Evolutionary conservation across 2,888 invertebrate genomes (phyloP).

Genomic region (Athalia cordata): DNA sequence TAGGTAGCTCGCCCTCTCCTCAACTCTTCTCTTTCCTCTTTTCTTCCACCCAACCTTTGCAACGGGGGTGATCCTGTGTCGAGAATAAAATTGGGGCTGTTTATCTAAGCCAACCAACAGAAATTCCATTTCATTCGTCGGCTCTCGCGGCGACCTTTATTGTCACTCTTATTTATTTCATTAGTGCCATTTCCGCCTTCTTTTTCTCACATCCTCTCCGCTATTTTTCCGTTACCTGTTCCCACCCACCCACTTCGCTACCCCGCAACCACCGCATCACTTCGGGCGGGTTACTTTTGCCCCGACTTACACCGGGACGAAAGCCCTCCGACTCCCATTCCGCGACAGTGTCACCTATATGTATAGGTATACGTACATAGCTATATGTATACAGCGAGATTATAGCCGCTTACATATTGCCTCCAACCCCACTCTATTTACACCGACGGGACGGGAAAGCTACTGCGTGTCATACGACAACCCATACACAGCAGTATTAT

Average conservation of each 20-base stretch:
- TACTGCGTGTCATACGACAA: not conserved
- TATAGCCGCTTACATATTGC: constrained; percentile 12
- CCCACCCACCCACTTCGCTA: constrained; percentile 20
- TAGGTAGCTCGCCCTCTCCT: constrained; percentile 13
- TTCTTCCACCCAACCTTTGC: constrained; percentile 12
- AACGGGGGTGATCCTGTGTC: constrained; percentile 47
- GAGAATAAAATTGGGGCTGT: constrained; percentile 65
- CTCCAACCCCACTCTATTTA: not conserved
- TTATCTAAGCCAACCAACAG: constrained; percentile 64
- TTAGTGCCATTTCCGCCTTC: constrained; percentile 46
- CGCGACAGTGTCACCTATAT: not conserved
- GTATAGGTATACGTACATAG: not conserved
- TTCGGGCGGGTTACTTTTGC: constrained; percentile 26
- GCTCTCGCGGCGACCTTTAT: constrained; percentile 47
- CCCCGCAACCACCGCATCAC: not conserved
- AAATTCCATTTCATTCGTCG: constrained; percentile 64
- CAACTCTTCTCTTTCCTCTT: not conserved
- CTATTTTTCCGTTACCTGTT: constrained; percentile 20
- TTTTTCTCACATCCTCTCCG: constrained; percentile 15
- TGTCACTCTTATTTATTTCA: constrained; percentile 56
- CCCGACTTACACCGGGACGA: constrained; percentile 5
- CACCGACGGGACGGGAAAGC: not conserved
- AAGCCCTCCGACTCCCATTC: not conserved
- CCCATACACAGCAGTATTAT: not conserved
- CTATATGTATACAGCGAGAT: not conserved